These are phyloP conservation scores for Aelia acuminata DNA, from an alignment of 2,888 invertebrate species.

Conservation along the genomic window DNA sequence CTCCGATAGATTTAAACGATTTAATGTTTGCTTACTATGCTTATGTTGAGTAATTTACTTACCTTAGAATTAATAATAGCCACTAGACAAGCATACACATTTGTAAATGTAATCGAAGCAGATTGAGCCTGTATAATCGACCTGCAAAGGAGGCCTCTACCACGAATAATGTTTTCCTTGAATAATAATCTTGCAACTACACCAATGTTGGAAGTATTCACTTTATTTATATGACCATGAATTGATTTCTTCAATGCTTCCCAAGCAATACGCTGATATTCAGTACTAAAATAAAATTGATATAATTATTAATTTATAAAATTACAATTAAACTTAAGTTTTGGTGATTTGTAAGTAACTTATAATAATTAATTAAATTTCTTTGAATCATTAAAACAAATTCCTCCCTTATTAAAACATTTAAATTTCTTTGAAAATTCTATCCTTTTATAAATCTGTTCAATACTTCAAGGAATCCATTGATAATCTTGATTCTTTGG, in stretches of 20 bases:
- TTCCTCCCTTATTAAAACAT: no score
- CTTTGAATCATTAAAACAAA: no score
- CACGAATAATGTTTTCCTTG: conserved; percentile 95
- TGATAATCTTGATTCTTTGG: no score
- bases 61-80: conserved; percentile 94
- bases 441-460: no score
- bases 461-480: no score
- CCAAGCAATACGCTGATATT: conserved; percentile 98
- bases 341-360: background rate
- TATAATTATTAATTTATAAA: background rate
- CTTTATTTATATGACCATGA: conserved; percentile 97
- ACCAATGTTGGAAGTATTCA: conserved; percentile 94
- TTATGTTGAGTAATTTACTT: conserved; percentile 59
- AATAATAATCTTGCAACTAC: conserved; percentile 92
- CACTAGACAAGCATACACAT: conserved; percentile 96
- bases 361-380: background rate
- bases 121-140: conserved; percentile 98
- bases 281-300: conserved; percentile 75
- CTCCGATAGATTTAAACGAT: no score
- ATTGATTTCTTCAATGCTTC: conserved; percentile 98
- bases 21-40: no score
- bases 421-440: no score
- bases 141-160: conserved; percentile 91
- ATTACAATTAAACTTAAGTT: background rate
- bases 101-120: conserved; percentile 96